Percentiles rank a stretch among this genome's conserved stretches.
Evolutionary conservation across 1,140 invertebrate genomes (phyloP).

Genomic region (Lepidotrigona ventralis): DNA sequence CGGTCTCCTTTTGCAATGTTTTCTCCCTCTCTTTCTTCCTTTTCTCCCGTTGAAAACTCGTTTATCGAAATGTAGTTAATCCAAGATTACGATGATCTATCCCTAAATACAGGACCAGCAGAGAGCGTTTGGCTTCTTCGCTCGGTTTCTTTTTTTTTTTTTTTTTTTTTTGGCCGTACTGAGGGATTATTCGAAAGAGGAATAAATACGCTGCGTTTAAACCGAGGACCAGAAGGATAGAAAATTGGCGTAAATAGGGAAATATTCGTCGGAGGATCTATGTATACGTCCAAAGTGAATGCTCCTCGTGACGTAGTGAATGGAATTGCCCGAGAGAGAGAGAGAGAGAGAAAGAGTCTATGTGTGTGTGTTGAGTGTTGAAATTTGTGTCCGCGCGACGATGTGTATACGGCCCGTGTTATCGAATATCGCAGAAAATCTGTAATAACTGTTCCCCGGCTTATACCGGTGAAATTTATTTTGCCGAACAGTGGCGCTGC

Average conservation of each 20-base stretch:
- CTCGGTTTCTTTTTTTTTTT: too few relatives aligned
- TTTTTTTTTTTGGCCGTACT: slow-evolving; percentile 7
- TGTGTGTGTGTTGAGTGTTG: not conserved
- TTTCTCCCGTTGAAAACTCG: not conserved
- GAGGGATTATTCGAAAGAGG: slow-evolving; percentile 53
- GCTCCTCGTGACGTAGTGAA: slow-evolving; percentile 19
- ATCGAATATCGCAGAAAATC: slow-evolving; percentile 26
- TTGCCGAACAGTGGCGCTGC: not conserved
- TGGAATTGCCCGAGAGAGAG: slow-evolving; percentile 3
- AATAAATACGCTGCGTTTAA: slow-evolving; percentile 56
- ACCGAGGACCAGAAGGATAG: slow-evolving; percentile 25
- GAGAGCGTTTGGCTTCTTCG: not conserved
- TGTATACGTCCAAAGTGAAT: slow-evolving; percentile 26
- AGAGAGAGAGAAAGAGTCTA: too few relatives aligned
- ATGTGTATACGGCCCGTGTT: not conserved
- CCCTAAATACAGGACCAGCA: slow-evolving; percentile 8
- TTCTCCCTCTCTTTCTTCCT: not conserved
- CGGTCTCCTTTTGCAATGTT: not conserved
- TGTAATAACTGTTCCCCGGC: slow-evolving; percentile 16
- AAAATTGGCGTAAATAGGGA: slow-evolving; percentile 45
- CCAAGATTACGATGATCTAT: slow-evolving; percentile 56
- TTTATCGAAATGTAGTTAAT: slow-evolving; percentile 57
- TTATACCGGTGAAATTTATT: not conserved
- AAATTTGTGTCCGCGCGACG: slow-evolving; percentile 22
- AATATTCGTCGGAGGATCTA: slow-evolving; percentile 41